Evolutionary conservation across 2,113 vertebrate species (phyloP).

Genomic region (Thomomys bottae): DNA sequence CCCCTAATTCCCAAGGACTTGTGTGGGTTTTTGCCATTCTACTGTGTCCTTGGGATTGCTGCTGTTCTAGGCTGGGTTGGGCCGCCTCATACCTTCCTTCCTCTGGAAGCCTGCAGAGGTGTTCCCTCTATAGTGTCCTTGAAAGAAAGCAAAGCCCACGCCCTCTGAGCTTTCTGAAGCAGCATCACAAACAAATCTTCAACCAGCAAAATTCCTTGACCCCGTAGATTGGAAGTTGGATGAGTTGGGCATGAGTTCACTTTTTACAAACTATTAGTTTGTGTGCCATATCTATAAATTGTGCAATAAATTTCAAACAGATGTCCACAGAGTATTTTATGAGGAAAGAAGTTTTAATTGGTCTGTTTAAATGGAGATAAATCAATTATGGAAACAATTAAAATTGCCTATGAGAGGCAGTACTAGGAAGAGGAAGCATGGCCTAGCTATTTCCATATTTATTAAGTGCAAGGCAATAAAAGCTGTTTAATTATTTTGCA

Average conservation of each 20-base stretch:
- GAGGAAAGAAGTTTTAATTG: slow-evolving; percentile 29
- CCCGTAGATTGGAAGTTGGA: not conserved
- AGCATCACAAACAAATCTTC: not conserved
- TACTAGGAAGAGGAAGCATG: slow-evolving; percentile 16
- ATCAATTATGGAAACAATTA: slow-evolving; percentile 57
- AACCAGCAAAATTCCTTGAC: not conserved
- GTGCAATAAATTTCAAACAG: slow-evolving; percentile 51
- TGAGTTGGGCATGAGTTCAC: slow-evolving; percentile 33
- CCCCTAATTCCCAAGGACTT: not conserved
- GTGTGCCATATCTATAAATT: slow-evolving; percentile 20
- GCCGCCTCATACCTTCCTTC: not conserved
- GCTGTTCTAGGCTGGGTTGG: not conserved
- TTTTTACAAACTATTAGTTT: slow-evolving; percentile 42
- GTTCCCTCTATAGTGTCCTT: not conserved
- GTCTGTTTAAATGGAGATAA: slow-evolving; percentile 6
- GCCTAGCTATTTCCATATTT: slow-evolving; percentile 35
- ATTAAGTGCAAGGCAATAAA: slow-evolving; percentile 39
- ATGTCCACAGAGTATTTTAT: slow-evolving; percentile 40
- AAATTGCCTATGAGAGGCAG: slow-evolving; percentile 25
- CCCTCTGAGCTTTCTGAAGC: not conserved
- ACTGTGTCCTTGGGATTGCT: not conserved
- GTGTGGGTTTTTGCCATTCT: not conserved
- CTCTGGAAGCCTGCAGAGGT: not conserved
- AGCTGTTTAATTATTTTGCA: slow-evolving; percentile 35
- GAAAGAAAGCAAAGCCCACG: not conserved